Conservation (phyloP, 2,113 vertebrate species). For the Marcusenius ussheri region DNA sequence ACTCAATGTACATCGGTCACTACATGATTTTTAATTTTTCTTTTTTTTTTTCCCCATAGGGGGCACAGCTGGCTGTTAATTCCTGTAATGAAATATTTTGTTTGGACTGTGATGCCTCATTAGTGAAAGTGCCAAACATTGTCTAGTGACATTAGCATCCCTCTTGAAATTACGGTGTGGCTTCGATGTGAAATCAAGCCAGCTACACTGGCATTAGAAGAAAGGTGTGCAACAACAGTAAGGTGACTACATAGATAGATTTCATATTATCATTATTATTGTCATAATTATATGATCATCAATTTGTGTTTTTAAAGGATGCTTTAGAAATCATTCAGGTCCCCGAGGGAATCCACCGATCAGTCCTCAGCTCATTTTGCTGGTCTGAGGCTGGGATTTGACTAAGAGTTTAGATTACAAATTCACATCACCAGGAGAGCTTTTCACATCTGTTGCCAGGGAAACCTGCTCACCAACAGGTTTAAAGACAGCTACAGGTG, state of each 20-base stretch:
- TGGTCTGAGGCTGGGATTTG: background rate
- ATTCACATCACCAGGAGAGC: background rate
- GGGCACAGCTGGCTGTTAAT: background rate
- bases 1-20: background rate
- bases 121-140: background rate
- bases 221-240: background rate
- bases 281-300: background rate
- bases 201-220: background rate
- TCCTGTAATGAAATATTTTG: background rate
- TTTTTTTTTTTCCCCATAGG: background rate
- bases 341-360: background rate
- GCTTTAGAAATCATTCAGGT: background rate
- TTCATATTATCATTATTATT: background rate
- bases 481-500: background rate
- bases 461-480: background rate
- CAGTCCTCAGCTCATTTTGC: background rate
- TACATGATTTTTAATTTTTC: background rate
- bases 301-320: background rate
- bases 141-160: background rate
- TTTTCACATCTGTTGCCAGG: slow-evolving; percentile 1
- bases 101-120: background rate
- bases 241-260: background rate
- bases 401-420: background rate
- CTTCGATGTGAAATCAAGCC: background rate
- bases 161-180: background rate